These are phyloP conservation scores for Cistogaster globosa DNA, from an alignment of 2,888 invertebrate species.

Conservation along the genomic window DNA sequence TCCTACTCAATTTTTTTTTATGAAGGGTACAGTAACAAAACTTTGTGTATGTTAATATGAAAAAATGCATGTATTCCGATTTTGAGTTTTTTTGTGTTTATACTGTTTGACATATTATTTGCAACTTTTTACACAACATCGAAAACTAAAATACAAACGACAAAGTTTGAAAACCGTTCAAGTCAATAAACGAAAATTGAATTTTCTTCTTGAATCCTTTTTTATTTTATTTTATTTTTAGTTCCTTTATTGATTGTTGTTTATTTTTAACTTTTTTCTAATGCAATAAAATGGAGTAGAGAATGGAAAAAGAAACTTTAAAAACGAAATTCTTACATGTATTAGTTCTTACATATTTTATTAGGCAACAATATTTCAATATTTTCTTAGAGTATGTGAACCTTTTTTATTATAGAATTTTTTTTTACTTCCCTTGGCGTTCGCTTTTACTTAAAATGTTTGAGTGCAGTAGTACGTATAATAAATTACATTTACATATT, in stretches of 20 bases:
- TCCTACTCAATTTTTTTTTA: slow-evolving; percentile 39
- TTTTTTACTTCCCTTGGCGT: neutral
- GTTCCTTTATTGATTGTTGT: no score
- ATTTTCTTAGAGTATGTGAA: slow-evolving; percentile 46
- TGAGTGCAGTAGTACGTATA: slow-evolving; percentile 20
- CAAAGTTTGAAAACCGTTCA: slow-evolving; percentile 68
- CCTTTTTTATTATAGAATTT: slow-evolving; percentile 1
- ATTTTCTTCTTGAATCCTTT: slow-evolving; percentile 57
- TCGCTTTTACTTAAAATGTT: neutral
- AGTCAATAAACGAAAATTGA: slow-evolving; percentile 72
- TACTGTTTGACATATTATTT: slow-evolving; percentile 55
- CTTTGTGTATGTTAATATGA: neutral
- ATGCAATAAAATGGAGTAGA: neutral
- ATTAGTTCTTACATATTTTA: slow-evolving; percentile 66
- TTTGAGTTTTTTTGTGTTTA: slow-evolving; percentile 30
- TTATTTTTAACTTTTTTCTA: slow-evolving; percentile 3
- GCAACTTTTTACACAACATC: slow-evolving; percentile 21
- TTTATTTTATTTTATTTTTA: neutral
- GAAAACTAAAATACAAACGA: slow-evolving; percentile 54
- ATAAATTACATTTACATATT: slow-evolving; percentile 54
- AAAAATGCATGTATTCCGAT: slow-evolving; percentile 2
- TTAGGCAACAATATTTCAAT: slow-evolving; percentile 51
- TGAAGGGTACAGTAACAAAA: slow-evolving; percentile 25
- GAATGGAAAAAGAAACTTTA: neutral
- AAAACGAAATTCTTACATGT: slow-evolving; percentile 41